Evolutionary conservation across 2,797 vertebrate genomes (phyloP), one percentile per base, ranked within the genome.

Genomic region (Scolopax bukidnonensis): DNA sequence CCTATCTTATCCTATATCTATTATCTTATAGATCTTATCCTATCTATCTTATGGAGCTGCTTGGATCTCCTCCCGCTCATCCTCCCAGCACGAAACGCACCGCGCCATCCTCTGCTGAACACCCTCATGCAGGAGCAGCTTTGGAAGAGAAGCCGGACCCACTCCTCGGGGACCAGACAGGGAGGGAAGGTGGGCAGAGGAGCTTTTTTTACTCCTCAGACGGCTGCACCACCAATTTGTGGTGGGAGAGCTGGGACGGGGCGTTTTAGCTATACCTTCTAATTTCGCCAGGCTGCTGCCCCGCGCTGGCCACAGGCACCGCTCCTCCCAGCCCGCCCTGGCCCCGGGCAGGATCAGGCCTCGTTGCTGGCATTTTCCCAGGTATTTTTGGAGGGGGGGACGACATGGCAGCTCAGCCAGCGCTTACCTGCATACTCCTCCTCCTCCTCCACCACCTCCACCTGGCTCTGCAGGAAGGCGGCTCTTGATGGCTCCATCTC

Each of bases 381-480:
- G 24, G 32, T 36, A 5, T 23, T 45, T 32, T 11, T 4, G 43
- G 43, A 7, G 43, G 1, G 3, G 78, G n/a, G 9, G 12, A 41
- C 40, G 11, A 19, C 0, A 1, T 2, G 2, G 57, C 5, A 10
- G 48, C 50, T 64, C 5, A 2, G 48, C 32, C 3, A 3, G 27
- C 0, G 1, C 41, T 96, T 97, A 99, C 99, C 99, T 6, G 97
- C 56, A 5, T 99, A 99, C 84, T 99, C 98, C 30, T 99, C 99
- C 38, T 99, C 99, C 1, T 98, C 98, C 87, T 99, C 98, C 0
- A 60, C 90, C 41, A 94, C 91, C 45, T 98, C 98, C 23, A 97
- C 57, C 47, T 97, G 97, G 75, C 93, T 86, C 3, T 95, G 97
- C 36, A 97, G 93, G 75, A 97, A 84, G 5, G 97, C 95, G 0